Base-by-base conservation (phyloP, 2,113 vertebrate genomes). In the Oxygymnocypris stewartii region DNA sequence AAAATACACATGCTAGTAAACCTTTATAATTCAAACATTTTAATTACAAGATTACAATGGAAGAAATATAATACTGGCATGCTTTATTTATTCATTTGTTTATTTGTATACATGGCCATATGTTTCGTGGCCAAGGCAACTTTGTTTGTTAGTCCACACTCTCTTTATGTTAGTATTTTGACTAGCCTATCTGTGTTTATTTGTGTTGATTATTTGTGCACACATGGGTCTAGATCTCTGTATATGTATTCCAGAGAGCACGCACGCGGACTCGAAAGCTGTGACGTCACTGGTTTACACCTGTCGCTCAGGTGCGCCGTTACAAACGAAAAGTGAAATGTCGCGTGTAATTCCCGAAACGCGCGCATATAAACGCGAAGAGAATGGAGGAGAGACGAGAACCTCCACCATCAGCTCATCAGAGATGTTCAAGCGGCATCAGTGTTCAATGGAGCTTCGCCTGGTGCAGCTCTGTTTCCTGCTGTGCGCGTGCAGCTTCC, bases 401-500 rank as follows among this genome's bases (percentile, higher is more conserved):
- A 35, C 78, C 61, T 59, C 11, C 37, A 23, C 20, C 57, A 61
- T 31, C n/a, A 6, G 23, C 13, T 20, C 5, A 44, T 63, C 57
- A 63, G 37, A 2, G 59, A 31, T 31, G 18, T 44, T 37, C 40
- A 5, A 65, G 13, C 67, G 28, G 28, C 28, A 31, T 31, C 28
- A 31, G 28, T 31, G 28, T 31, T 31, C 28, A 31, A 2, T 31
- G 28, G 28, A 31, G 28, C 61, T 0, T 87, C 75, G 77, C 84
- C 31, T 87, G 0, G 11, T 93, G 0, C 87, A 78, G 0, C 35
- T 91, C 7, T 92, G 87, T 35, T 1, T 93, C 40, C 51, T 88
- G 6, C 10, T 93, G 2, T 28, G 49, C 37, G 67, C 92, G 84
- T 74, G 0, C 86, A 71, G 82, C n/a, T 14, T 84, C 77, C 84